Evolutionary conservation across 1,140 invertebrate species (phyloP).

Genomic region (Caerostris darwini): DNA sequence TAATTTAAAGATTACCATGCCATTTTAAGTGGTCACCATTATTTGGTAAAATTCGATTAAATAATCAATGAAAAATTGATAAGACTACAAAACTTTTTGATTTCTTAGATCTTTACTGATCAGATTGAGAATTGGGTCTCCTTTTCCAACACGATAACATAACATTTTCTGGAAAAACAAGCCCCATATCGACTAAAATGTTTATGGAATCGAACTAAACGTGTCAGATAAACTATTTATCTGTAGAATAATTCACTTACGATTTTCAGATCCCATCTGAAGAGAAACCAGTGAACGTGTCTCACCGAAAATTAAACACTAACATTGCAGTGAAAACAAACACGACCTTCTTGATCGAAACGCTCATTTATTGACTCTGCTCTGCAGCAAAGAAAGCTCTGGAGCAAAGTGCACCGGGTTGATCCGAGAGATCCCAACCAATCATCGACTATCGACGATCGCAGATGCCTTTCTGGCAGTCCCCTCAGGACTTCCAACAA

Average conservation of each 20-base stretch:
- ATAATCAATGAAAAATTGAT: too few species aligned
- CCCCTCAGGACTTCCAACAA: background rate
- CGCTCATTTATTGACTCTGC: background rate
- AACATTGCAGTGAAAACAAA: slow-evolving; percentile 51
- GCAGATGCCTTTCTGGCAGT: slow-evolving; percentile 2
- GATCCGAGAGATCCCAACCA: background rate
- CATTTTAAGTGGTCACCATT: too few species aligned
- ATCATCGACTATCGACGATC: slow-evolving; percentile 17
- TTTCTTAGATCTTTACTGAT: too few species aligned
- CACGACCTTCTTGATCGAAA: background rate
- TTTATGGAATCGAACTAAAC: background rate
- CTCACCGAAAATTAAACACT: slow-evolving; percentile 43
- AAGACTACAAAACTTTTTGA: too few species aligned
- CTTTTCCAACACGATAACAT: too few species aligned
- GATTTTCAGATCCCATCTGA: background rate
- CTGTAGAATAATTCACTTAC: background rate
- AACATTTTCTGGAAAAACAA: too few species aligned
- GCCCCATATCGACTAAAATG: background rate
- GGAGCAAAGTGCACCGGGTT: background rate
- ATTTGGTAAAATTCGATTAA: too few species aligned
- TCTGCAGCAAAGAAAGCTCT: background rate
- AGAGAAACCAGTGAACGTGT: background rate
- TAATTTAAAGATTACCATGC: too few species aligned
- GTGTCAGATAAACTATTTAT: background rate
- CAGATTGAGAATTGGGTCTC: too few species aligned